Evolutionary conservation across 2,797 vertebrate species (phyloP).

Genomic region (Galago senegalensis): DNA sequence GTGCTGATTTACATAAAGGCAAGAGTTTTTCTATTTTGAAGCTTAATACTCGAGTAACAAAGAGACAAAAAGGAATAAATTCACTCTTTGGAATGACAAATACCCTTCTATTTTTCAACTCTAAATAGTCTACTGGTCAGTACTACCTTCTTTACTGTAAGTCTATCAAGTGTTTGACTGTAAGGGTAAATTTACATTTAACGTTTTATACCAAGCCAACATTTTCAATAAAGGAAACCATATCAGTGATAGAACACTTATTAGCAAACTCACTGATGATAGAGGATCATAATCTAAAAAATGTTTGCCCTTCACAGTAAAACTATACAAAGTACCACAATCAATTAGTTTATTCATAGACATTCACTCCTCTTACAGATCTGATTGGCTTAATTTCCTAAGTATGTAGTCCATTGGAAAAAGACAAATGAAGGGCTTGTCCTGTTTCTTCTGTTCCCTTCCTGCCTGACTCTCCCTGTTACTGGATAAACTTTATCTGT

Average conservation of each 20-base stretch:
- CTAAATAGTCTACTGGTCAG: background rate
- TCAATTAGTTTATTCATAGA: constrained; percentile 29
- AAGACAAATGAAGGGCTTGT: background rate
- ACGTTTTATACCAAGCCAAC: constrained; percentile 26
- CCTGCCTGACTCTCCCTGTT: background rate
- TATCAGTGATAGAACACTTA: background rate
- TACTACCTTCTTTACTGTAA: background rate
- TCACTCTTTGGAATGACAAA: background rate
- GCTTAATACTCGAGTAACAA: background rate
- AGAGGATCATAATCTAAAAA: constrained; percentile 27
- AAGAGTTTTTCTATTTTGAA: background rate
- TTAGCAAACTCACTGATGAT: background rate
- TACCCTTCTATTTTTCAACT: background rate
- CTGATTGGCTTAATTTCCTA: background rate
- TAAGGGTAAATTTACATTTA: constrained; percentile 31
- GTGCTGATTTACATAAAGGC: background rate
- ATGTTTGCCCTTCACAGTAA: background rate
- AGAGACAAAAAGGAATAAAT: background rate
- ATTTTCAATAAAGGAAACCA: constrained; percentile 18
- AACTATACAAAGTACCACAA: constrained; percentile 15
- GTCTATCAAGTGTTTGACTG: background rate
- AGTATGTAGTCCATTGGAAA: background rate
- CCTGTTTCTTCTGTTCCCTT: background rate
- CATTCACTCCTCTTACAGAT: background rate
- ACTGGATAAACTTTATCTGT: background rate